These are phyloP conservation scores for Formica aserva DNA, from an alignment of 2,888 invertebrate genomes.

Conservation along the genomic window DNA sequence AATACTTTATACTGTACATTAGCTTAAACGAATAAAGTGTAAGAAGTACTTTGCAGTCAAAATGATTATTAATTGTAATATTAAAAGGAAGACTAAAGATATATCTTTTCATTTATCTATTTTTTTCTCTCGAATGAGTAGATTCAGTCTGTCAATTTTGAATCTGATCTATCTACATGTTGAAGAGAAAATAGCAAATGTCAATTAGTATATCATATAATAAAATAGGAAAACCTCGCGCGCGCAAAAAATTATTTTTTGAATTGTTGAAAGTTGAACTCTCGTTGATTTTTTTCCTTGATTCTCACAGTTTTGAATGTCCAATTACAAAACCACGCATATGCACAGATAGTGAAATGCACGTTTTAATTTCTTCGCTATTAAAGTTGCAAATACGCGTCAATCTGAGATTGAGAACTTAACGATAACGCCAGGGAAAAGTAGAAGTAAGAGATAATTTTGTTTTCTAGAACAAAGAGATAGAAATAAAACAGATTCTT, in stretches of 20 bases:
- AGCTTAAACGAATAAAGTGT: background rate
- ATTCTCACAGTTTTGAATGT: constrained; percentile 68
- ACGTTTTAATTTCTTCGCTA: background rate
- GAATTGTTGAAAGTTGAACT: constrained; percentile 73
- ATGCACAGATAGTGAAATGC: constrained; percentile 13
- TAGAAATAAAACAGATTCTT: background rate
- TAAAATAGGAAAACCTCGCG: background rate
- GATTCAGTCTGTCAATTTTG: background rate
- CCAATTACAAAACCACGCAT: constrained; percentile 68
- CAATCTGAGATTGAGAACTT: background rate
- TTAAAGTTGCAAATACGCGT: background rate
- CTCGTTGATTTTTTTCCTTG: constrained; percentile 62
- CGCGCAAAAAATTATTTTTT: constrained; percentile 66
- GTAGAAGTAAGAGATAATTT: background rate
- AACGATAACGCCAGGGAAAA: background rate
- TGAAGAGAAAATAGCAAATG: constrained; percentile 23
- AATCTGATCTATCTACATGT: background rate
- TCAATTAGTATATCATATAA: background rate
- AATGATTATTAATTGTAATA: background rate
- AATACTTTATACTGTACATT: background rate
- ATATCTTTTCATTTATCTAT: no score
- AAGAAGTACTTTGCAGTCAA: background rate
- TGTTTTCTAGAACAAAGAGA: background rate
- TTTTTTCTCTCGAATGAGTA: background rate
- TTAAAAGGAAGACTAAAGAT: background rate